These are phyloP conservation scores for Esperia sulphurella DNA, from an alignment of 2,888 invertebrate species.

Conservation along the genomic window DNA sequence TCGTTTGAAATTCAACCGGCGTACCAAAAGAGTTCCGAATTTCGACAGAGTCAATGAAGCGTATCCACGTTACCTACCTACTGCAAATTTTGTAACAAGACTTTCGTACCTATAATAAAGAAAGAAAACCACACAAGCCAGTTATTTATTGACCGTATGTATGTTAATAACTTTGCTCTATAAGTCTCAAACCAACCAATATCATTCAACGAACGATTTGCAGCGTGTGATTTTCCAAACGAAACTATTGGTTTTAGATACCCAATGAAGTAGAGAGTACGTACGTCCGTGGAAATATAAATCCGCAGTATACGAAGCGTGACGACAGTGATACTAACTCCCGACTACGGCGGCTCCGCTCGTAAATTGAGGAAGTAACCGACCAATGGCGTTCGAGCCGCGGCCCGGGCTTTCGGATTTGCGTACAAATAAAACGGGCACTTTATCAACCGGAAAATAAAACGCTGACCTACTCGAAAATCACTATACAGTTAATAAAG, in stretches of 20 bases:
- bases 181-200: too few relatives aligned
- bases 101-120: too few relatives aligned
- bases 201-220: not conserved
- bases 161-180: too few relatives aligned
- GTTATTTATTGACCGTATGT: too few relatives aligned
- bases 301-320: constrained; percentile 64
- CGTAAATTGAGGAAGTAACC: constrained; percentile 66
- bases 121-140: too few relatives aligned
- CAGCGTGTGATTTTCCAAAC: not conserved
- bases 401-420: constrained; percentile 56
- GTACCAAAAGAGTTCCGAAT: not conserved
- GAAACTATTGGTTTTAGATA: constrained; percentile 18
- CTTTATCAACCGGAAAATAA: constrained; percentile 62
- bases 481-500: constrained; percentile 1
- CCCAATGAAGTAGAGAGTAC: constrained; percentile 34
- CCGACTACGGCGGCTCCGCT: constrained; percentile 47
- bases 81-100: too few relatives aligned
- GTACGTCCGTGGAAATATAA: constrained; percentile 55
- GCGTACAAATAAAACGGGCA: constrained; percentile 66
- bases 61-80: not conserved
- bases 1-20: constrained; percentile 5
- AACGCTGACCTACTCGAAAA: constrained; percentile 35
- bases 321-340: constrained; percentile 68
- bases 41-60: constrained; percentile 1
- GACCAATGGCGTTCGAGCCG: constrained; percentile 50